Evolutionary conservation across 2,797 vertebrate species (phyloP).

Genomic region (Falco cherrug): DNA sequence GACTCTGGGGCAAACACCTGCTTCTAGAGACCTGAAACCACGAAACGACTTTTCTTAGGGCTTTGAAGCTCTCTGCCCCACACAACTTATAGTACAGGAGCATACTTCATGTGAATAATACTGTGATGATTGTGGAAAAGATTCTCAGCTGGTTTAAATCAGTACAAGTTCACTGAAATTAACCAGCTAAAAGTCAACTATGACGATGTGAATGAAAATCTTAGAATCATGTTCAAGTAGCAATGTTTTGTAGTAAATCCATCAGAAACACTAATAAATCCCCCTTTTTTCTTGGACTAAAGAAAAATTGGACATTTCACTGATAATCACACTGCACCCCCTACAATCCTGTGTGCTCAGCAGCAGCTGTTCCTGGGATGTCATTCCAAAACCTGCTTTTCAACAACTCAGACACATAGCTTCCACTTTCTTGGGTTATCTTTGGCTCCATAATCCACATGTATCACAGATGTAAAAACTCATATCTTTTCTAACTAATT

Average conservation of each 20-base stretch:
- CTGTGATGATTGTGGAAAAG: neutral
- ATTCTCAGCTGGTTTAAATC: neutral
- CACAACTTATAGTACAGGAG: neutral
- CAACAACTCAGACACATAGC: neutral
- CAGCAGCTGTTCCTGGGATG: neutral
- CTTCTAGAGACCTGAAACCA: neutral
- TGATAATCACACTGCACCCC: neutral
- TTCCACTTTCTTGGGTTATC: neutral
- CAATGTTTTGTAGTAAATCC: neutral
- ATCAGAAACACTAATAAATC: neutral
- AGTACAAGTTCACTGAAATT: neutral
- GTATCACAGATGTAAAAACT: slow-evolving; percentile 21
- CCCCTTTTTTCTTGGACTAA: neutral
- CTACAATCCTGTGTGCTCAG: neutral
- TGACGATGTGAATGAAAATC: neutral
- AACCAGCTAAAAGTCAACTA: neutral
- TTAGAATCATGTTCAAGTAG: neutral
- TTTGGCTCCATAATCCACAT: neutral
- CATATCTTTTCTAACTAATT: neutral
- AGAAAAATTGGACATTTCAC: neutral
- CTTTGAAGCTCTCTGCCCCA: neutral
- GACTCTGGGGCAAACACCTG: neutral
- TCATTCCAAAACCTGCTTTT: neutral
- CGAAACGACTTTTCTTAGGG: neutral
- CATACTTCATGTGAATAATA: neutral